These are phyloP conservation scores for Channa maculata DNA, from an alignment of 2,113 vertebrate species.

Conservation along the genomic window DNA sequence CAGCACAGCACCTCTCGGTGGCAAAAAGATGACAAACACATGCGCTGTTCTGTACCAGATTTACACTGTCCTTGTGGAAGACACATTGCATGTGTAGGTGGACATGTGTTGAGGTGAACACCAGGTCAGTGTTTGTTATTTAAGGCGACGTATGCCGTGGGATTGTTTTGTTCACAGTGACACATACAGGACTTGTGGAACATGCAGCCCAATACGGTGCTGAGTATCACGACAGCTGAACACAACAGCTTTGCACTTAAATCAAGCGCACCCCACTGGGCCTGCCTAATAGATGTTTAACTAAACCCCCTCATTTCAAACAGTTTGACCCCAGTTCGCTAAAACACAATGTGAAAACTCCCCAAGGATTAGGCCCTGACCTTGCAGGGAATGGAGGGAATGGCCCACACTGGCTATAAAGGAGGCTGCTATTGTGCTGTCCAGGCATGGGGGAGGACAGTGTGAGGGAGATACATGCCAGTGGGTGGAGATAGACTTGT, in stretches of 20 bases:
- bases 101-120: slow-evolving; percentile 57
- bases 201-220: slow-evolving; percentile 52
- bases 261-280: slow-evolving; percentile 78
- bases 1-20: slow-evolving; percentile 70
- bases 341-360: slow-evolving; percentile 87
- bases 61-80: slow-evolving; percentile 3
- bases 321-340: slow-evolving; percentile 85
- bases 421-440: slow-evolving; percentile 80
- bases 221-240: slow-evolving; percentile 69
- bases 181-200: slow-evolving; percentile 59
- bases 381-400: slow-evolving; percentile 74
- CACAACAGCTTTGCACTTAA: slow-evolving; percentile 82
- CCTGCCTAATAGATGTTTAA: slow-evolving; percentile 87
- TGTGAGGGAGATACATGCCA: slow-evolving; percentile 80
- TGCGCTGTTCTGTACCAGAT: background rate
- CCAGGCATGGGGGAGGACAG: slow-evolving; percentile 78
- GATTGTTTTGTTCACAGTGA: slow-evolving; percentile 39
- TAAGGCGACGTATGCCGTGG: slow-evolving; percentile 25
- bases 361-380: slow-evolving; percentile 86
- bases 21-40: slow-evolving; percentile 49
- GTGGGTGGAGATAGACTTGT: slow-evolving; percentile 84
- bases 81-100: slow-evolving; percentile 23
- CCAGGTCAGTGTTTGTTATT: slow-evolving; percentile 57
- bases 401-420: slow-evolving; percentile 81
- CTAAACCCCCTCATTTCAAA: slow-evolving; percentile 87